Base-by-base conservation (phyloP, 2,888 invertebrate species). In the Sisyra terminalis region DNA sequence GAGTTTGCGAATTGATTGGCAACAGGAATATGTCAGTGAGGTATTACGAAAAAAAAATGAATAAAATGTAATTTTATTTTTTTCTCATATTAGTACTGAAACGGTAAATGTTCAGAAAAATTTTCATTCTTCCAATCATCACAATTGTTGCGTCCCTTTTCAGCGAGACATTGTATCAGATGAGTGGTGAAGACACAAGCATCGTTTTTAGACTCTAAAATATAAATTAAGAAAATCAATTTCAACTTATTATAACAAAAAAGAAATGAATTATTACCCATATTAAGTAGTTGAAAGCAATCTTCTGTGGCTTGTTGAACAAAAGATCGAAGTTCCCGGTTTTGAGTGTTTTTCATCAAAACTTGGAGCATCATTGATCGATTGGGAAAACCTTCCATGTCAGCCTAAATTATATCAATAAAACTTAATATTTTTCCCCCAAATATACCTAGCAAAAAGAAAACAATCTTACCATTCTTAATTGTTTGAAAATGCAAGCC, bases 81-180 rank as follows among this genome's bases (percentile, higher is more conserved):
- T 14, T 32, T 30, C 31, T 11, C 31, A 10, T 30, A 29, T 18
- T 29, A 43, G 11, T 39, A 24, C 31, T 32, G n/a, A 31, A 17
- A 17, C 10, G 14, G 14, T 14, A 18, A 38, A 15, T 38, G 17
- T 18, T 7, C 29, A 13, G 67, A 54, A 46, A 68, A 47, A 44
- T 60, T 60, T 29, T 61, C 63, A 46, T 73, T 69, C 43, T 75
- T 71, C 82, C 82, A 83, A 52, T 84, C 83, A 14, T 78, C 78
- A 52, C 84, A 84, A 54, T 77, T 79, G 3, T 73, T 67, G 54
- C 70, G 67, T n/a, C 77, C 80, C 52, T 76, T 80, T 46, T 81
- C 78, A 0, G 75, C 70, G 51, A 83, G 61, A 52, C 84, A 84
- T 47, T 66, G 68, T 42, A 79, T 56, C 14, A 82, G 59, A 49